Evolutionary conservation across 1,140 invertebrate species (phyloP), one percentile per base, ranked within the genome.

Genomic region (Lucilia sericata): DNA sequence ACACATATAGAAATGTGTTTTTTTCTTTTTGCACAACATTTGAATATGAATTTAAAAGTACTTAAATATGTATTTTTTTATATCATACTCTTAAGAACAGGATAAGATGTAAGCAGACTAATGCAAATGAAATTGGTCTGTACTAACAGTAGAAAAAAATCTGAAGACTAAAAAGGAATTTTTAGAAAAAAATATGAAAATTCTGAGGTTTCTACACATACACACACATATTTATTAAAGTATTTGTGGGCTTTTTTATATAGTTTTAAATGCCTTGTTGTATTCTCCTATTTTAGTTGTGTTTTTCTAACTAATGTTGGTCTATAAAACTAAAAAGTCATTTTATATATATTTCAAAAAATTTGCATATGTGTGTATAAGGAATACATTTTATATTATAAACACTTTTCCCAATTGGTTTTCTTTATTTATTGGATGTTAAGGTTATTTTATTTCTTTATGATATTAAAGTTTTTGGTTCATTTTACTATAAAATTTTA

Each of bases 381-480:
- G 5, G 2, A 17, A 60, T 60, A 60, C 7, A 60, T 60, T 14
- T 60, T 60, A 60, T 14, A 60, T 60, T 60, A 60, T 60, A 60
- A 60, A n/a, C 55, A 60, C 55, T 60, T 60, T 60, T 60, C 55
- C 55, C 55, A 60, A n/a, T 60, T 60, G 55, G 55, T n/a, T 60
- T 30, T 30, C 3, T 30, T 30, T 30, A 30, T 30, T 30, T 30
- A 30, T 30, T 30, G 25, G 25, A 30, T 2, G 25, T 30, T 2
- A 30, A 30, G 25, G 25, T 30, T 2, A 30, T 30, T 30, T 30
- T 3, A 30, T n/a, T n/a, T n/a, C 25, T 30, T 30, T 30, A 2
- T 30, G 25, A n/a, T 30, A 30, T 3, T 30, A 30, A 30, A 30
- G 25, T 30, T 30, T 3, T 30, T 30, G 1, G 1, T 30, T 30